Percentiles rank a stretch among this genome's conserved stretches.
These are phyloP conservation scores for Toxostoma redivivum DNA, from an alignment of 2,113 vertebrate genomes.

Conservation along the genomic window DNA sequence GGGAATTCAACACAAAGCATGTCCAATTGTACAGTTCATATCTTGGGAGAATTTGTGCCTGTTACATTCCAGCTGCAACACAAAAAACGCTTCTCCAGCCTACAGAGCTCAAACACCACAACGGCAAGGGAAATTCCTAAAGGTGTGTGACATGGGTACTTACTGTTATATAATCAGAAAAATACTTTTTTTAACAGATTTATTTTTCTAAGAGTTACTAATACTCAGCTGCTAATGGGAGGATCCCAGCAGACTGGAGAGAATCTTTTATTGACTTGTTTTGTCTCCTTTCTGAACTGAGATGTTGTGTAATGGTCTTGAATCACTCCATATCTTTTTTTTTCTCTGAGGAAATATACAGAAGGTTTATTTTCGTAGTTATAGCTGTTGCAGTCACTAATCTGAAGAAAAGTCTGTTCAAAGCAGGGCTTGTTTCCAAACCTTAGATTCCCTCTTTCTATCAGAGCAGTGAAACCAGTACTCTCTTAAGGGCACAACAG, in stretches of 20 bases:
- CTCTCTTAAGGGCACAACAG: neutral
- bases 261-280: neutral
- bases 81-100: neutral
- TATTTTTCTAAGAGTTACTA: neutral
- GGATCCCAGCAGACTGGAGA: neutral
- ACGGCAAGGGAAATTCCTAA: neutral
- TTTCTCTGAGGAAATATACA: fast-evolving
- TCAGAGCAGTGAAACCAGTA: neutral
- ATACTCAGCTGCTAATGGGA: neutral
- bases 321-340: neutral
- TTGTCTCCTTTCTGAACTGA: neutral
- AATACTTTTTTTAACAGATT: neutral
- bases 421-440: neutral
- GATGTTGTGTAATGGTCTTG: neutral
- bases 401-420: neutral
- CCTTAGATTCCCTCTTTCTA: neutral
- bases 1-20: neutral
- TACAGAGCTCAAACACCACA: neutral
- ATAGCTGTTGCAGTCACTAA: neutral
- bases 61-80: neutral
- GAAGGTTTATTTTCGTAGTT: neutral
- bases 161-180: neutral
- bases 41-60: neutral
- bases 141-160: neutral
- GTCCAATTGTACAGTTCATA: neutral